A percentile compares a stretch with the other conserved stretches of the same genome.
phyloP scores from a whole-genome alignment of 2,113 vertebrate genomes.

The Sturnira hondurensis region DNA sequence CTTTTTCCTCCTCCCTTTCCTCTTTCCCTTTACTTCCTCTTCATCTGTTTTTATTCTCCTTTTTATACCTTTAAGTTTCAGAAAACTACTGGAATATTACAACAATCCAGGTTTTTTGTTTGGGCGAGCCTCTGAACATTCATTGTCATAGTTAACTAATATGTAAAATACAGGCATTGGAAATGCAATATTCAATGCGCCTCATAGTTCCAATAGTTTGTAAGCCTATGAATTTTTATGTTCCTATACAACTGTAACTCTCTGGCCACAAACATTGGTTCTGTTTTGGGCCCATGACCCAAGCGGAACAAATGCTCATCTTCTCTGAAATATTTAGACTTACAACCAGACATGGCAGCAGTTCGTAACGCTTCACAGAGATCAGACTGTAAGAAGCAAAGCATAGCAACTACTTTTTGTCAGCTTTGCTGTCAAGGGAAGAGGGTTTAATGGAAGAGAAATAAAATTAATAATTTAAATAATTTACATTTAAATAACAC shows the following conservation, averaged over 20 bases:
- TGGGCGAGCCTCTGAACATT: background rate
- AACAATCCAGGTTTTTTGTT: background rate
- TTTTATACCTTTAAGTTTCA: background rate
- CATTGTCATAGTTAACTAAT: background rate
- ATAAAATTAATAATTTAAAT: background rate
- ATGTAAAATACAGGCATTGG: background rate
- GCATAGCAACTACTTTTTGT: background rate
- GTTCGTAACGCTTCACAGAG: background rate
- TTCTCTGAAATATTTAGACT: background rate
- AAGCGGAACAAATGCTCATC: background rate
- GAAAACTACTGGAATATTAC: background rate
- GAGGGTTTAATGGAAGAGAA: background rate
- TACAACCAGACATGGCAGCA: background rate
- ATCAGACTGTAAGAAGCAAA: background rate
- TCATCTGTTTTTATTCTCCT: background rate
- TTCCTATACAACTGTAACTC: background rate
- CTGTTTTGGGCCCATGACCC: background rate
- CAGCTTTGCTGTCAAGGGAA: background rate
- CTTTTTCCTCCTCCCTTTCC: background rate
- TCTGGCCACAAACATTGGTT: background rate
- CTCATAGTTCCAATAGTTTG: background rate
- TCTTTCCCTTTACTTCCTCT: background rate
- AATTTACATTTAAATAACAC: conserved; percentile 17
- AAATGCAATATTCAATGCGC: background rate
- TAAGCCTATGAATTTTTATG: background rate